Base-by-base conservation (phyloP, 2,888 invertebrate genomes). In the Drosophila atroscutellata region DNA sequence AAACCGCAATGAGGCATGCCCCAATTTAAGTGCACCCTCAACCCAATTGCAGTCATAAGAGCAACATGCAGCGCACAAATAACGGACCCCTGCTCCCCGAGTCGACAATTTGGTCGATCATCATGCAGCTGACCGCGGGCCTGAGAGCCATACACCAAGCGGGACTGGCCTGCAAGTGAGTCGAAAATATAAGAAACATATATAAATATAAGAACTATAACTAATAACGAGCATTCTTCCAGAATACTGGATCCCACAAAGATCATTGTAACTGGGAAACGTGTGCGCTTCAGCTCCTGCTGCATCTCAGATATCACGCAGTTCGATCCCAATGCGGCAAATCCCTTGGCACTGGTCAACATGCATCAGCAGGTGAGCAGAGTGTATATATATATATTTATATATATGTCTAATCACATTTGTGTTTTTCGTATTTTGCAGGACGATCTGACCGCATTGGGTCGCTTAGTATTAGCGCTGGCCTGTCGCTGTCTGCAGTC, bases 121-220 rank as follows among this genome's bases (percentile, higher is more conserved):
- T 99, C 55, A 98, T 99, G 86, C 99, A 99, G 93, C 94, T 99
- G 77, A 98, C 98, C 36, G 97, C 98, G 4, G 99, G 98, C 0
- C 94, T 99, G 78, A 95, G 99, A 65, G 96, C 97, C 69, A 97
- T 99, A 81, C 99, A 99, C 93, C 95, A 94, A 42, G 94, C 95
- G 37, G 95, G 95, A 42, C 92, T 95, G 1, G 95, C 95, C 37
- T 95, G 94, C 94, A 94, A 94, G 95, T 95, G 90, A 72, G 89
- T 82, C 7, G 7, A 32, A 15, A 32, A 49, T 28, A 39, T 5
- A 3, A 7, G 1, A 15, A 2, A 7, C 3, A 18, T 7, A 28
- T 11, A 11, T 6, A 11, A n/a, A n/a, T 20, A 20, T 8, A 28
- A 15, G 4, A n/a, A 39, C 11, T 1, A 1, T 15, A 20, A 15